A percentile compares a stretch with the other conserved stretches of the same genome.
phyloP scores from a whole-genome alignment of 2,888 invertebrate genomes.

The Drosophila melanosoma region DNA sequence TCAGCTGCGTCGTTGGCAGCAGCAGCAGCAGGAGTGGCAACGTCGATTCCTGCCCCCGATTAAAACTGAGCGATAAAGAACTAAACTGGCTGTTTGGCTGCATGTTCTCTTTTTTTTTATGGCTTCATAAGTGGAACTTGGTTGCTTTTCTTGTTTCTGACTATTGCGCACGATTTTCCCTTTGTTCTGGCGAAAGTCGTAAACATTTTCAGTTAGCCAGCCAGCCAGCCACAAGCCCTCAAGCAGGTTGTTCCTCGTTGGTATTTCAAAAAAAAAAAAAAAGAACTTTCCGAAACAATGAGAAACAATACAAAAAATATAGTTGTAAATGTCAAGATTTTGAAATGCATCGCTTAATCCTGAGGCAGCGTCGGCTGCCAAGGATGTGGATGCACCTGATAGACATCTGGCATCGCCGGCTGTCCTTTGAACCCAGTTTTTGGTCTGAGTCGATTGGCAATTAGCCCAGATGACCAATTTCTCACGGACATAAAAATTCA shows the following conservation, averaged over 20 bases:
- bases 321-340: slow-evolving; percentile 77
- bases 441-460: slow-evolving; percentile 36
- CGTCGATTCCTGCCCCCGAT: slow-evolving; percentile 55
- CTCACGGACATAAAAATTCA: slow-evolving; percentile 74
- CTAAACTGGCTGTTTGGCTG: slow-evolving; percentile 44
- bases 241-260: slow-evolving; percentile 29
- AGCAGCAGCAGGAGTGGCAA: slow-evolving; percentile 33
- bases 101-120: slow-evolving; percentile 60
- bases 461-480: slow-evolving; percentile 70
- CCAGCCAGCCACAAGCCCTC: slow-evolving; percentile 25
- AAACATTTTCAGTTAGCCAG: slow-evolving; percentile 57
- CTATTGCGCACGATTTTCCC: slow-evolving; percentile 65
- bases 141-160: slow-evolving; percentile 58
- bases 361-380: slow-evolving; percentile 25
- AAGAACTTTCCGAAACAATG: slow-evolving; percentile 37
- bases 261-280: slow-evolving; percentile 5
- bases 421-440: slow-evolving; percentile 40
- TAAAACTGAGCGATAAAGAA: slow-evolving; percentile 48
- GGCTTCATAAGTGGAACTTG: slow-evolving; percentile 79
- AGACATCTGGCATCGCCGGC: slow-evolving; percentile 24
- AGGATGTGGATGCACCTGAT: slow-evolving; percentile 53
- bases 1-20: slow-evolving; percentile 42
- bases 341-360: slow-evolving; percentile 74
- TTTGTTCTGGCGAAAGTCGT: slow-evolving; percentile 80
- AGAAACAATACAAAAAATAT: slow-evolving; percentile 44